Base-by-base conservation (phyloP, 1,140 invertebrate genomes). In the Pseudobourletiella spinata region DNA sequence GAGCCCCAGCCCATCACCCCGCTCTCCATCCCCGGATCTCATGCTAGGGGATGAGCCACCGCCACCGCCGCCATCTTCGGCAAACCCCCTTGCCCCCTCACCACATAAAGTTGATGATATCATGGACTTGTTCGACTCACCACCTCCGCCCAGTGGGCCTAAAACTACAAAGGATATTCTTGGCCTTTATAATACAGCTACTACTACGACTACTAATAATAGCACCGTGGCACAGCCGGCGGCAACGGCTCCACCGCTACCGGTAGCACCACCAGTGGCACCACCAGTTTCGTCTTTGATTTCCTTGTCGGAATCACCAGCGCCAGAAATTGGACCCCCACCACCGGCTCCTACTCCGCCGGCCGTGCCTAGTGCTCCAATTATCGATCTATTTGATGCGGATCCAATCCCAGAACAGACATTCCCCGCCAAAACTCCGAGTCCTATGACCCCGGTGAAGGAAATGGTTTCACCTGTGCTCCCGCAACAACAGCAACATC, bases 1-100 rank as follows among this genome's bases (percentile, higher is more conserved):
- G 72, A 88, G 88, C 1, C 87, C 88, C 1, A 89, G 86, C 66
- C 88, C 88, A 1, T 91, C 88, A 1, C 88, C 88, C 0, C 86
- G 89, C 62, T 82, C 83, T 39, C 77, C 77, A 28, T 81, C 83
- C 59, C 84, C 81, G 8, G 85, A 87, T 74, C 75, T 86, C 15
- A 69, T 86, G 2, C 82, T 83, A 59, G 81, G 84, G 1, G 77
- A 71, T 29, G 76, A 79, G 1, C 52, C 56, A n/a, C 48, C 60
- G 11, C 64, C 59, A 11, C 51, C 54, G 2, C 43, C 54, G 3
- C 65, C 65, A 28, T 43, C 61, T 24, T 61, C 61, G 1, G 59
- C 66, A 25, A 64, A 67, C 59, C 66, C 66, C 22, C 22, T 59
- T 1, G 14, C 35, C 2, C 58, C 66, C 0, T 67, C 65, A n/a